Evolutionary conservation across 2,888 invertebrate species (phyloP).

Genomic region (Conus canariensis): DNA sequence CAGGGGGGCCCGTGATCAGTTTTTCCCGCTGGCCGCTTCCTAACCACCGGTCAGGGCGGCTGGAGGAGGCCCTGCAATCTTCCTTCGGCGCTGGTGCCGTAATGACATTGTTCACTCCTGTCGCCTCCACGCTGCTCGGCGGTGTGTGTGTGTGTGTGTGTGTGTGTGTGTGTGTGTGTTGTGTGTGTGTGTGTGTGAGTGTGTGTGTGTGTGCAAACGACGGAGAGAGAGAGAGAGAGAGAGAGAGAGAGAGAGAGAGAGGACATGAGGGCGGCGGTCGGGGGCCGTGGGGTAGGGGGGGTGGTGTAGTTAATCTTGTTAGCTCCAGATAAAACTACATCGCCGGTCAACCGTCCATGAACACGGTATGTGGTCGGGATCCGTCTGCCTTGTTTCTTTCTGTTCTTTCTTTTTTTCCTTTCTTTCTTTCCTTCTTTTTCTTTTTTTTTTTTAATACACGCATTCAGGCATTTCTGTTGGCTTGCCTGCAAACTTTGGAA

Average conservation of each 20-base stretch:
- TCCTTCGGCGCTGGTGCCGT: neutral
- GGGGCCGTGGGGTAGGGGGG: neutral
- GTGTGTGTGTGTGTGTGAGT: neutral
- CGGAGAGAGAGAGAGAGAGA: neutral
- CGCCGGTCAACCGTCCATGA: neutral
- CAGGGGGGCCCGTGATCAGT: neutral
- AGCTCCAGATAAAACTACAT: neutral
- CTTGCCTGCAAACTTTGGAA: neutral
- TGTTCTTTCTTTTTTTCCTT: too few relatives aligned
- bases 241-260: slow-evolving; percentile 19
- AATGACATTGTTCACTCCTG: neutral
- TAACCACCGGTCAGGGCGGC: neutral
- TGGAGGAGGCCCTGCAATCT: neutral
- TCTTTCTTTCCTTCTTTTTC: too few relatives aligned
- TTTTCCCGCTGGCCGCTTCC: neutral
- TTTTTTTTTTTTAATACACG: too few relatives aligned
- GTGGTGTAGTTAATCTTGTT: neutral
- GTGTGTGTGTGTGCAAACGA: neutral
- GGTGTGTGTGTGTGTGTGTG: neutral
- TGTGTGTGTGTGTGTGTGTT: neutral
- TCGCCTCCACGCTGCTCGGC: neutral
- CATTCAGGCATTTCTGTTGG: neutral
- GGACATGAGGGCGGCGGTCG: too few relatives aligned
- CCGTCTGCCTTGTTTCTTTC: too few relatives aligned
- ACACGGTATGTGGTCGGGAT: neutral